Evolutionary conservation across 2,888 invertebrate genomes (phyloP).

Genomic region (Aphodius granarius): DNA sequence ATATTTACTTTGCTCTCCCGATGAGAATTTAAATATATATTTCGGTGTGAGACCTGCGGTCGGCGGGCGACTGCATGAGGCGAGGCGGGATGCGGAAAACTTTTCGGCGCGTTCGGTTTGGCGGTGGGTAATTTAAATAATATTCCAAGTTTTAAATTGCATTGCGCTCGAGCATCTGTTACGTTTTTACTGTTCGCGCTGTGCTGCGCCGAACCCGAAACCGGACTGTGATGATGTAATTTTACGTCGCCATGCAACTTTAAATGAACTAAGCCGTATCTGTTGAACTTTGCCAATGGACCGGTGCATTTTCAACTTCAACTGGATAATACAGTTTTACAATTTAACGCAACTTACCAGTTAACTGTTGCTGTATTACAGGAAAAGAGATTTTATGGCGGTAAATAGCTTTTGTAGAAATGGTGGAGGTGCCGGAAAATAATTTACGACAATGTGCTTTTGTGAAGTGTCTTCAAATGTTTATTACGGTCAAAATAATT

Average conservation of each 20-base stretch:
- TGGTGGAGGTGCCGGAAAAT: background rate
- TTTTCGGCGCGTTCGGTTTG: background rate
- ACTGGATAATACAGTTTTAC: background rate
- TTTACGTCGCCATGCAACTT: background rate
- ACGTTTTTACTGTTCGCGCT: background rate
- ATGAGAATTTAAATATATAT: constrained; percentile 24
- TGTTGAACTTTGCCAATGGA: background rate
- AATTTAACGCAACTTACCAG: background rate
- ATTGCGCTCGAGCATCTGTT: background rate
- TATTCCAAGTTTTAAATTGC: background rate
- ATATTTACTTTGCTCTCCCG: constrained; percentile 25
- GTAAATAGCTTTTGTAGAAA: background rate
- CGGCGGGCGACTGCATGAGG: background rate
- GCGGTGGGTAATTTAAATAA: background rate
- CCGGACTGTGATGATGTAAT: background rate
- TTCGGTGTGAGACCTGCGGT: background rate
- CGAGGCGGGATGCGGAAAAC: background rate
- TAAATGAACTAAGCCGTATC: background rate
- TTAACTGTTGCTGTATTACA: background rate
- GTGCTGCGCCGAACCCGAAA: background rate
- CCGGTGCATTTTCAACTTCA: background rate
- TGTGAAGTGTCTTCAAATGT: too few relatives aligned
- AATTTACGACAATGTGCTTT: too few relatives aligned
- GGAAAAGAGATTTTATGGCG: background rate
- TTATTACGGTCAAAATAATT: too few relatives aligned